Conservation (phyloP, 2,888 invertebrate genomes). For the Schizaphis graminum region DNA sequence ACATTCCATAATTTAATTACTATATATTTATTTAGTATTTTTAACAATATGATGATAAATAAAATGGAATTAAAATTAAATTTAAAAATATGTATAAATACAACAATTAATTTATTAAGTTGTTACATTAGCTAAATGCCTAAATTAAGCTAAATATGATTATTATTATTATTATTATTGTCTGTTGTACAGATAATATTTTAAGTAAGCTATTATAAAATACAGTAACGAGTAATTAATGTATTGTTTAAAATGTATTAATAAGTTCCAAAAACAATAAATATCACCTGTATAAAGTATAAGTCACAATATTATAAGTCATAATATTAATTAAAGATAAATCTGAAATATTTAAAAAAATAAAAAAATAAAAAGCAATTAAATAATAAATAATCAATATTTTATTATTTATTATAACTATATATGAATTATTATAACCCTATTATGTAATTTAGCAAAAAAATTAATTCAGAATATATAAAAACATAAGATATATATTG, state of each 20-base stretch:
- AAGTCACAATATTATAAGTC: neutral
- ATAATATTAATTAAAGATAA: neutral
- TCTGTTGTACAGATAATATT: neutral
- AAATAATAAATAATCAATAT: neutral
- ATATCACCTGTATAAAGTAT: neutral
- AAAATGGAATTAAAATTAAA: neutral
- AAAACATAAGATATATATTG: neutral
- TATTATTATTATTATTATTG: neutral
- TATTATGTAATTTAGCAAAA: neutral
- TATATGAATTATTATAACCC: neutral
- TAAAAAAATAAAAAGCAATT: neutral
- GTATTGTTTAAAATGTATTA: neutral
- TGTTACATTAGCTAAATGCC: no score
- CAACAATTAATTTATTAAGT: neutral
- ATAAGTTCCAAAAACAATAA: neutral
- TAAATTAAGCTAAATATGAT: neutral
- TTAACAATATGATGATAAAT: neutral
- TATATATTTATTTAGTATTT: neutral
- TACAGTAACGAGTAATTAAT: neutral
- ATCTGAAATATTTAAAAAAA: neutral
- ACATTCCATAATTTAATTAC: neutral
- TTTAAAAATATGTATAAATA: neutral
- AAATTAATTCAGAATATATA: neutral
- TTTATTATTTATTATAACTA: neutral
- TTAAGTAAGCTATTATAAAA: neutral